Evolutionary conservation across 2,113 vertebrate species (phyloP), one percentile per base, ranked within the genome.

Genomic region (Chlamydotis undulata): DNA sequence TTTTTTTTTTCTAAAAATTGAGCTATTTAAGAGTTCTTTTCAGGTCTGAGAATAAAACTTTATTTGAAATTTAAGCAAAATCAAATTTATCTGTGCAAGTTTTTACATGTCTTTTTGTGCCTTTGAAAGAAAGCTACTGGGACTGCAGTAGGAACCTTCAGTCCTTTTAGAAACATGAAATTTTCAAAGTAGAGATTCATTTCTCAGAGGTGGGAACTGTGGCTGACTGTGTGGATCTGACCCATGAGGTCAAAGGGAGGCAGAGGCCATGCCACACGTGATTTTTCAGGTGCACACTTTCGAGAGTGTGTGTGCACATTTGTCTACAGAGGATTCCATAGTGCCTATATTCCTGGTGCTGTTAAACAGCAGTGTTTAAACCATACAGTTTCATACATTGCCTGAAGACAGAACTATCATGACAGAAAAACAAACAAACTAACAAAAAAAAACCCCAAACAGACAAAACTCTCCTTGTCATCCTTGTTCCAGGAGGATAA

Each of bases 251-350:
- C 6, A 14, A 78, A 68, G 8, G 29, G 29, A 74, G 35, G 26
- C 24, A 39, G 31, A 76, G 33, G 9, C 29, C 0, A 0, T 35
- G 39, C 43, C 65, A 71, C 17, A 16, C 0, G 0, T n/a, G 35
- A 39, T 24, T 76, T 87, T 79, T 79, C 65, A 84, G 50, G 23
- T 63, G 14, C 12, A 5, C 0, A 0, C 4, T 57, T 33, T 78
- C 45, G 56, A 39, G 17, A 26, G 2, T 8, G 7, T 59, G 7
- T 59, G 13, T 60, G 16, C 19, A 14, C 11, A 10, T 78, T 55
- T 60, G 15, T 68, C 41, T 61, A 53, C n/a, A 75, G 35, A 68
- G 8, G 7, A 7, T 7, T 64, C 6, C 24, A 6, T 23, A 21
- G 29, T 52, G 13, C 39, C 22, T 53, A 1, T 50, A 29, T 43